A percentile compares a stretch with the other conserved stretches of the same genome.
Evolutionary conservation across 2,113 vertebrate species (phyloP).

Genomic region (Saccopteryx bilineata): DNA sequence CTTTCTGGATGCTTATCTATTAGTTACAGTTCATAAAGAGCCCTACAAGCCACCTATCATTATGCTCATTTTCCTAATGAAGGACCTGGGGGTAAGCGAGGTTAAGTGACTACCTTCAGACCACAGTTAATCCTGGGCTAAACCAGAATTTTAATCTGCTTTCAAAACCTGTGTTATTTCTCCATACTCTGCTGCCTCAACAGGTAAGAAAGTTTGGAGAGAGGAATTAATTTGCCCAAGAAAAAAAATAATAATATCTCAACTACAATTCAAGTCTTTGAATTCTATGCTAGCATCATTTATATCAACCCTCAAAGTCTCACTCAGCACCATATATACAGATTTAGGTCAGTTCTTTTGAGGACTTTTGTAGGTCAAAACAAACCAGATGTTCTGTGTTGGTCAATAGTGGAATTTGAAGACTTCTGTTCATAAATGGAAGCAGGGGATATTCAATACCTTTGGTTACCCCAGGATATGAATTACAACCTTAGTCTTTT

Average conservation of each 20-base stretch:
- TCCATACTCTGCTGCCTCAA: background rate
- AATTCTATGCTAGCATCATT: background rate
- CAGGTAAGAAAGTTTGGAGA: background rate
- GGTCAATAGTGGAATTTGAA: background rate
- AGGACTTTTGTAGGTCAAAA: background rate
- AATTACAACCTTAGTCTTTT: background rate
- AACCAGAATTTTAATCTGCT: conserved; percentile 10
- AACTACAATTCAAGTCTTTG: background rate
- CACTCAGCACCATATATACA: background rate
- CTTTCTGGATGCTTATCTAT: background rate
- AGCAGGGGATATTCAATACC: background rate
- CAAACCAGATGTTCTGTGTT: background rate
- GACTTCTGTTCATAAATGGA: background rate
- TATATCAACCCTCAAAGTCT: background rate
- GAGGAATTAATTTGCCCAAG: background rate
- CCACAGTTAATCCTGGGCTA: background rate
- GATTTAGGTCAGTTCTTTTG: background rate
- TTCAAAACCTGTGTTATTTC: background rate
- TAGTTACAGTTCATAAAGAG: conserved; percentile 19
- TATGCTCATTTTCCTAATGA: conserved; percentile 11
- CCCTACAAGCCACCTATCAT: background rate
- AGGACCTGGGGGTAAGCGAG: background rate
- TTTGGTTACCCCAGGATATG: background rate
- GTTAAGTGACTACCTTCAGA: background rate
- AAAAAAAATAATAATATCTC: background rate